A percentile compares a stretch with the other conserved stretches of the same genome.
Conservation (phyloP, 2,888 invertebrate species). For the Ormia ochracea region DNA sequence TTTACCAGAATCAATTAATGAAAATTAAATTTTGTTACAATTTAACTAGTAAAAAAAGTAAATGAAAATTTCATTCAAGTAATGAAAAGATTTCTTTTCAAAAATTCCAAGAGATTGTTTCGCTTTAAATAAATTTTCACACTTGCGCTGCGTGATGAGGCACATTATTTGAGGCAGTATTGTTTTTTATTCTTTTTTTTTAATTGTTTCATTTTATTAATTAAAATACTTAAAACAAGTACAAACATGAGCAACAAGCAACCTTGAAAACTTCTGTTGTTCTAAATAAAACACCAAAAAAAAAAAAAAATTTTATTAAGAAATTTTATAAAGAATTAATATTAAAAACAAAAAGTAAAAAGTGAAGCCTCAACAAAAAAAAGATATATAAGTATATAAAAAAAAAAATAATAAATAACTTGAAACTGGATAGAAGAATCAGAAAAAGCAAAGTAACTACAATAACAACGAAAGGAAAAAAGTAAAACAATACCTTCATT, state of each 20-base stretch:
- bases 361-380: conserved; percentile 40
- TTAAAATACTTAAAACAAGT: neutral
- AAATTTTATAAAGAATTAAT: conserved; percentile 20
- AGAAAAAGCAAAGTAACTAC: conserved; percentile 15
- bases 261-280: conserved; percentile 59
- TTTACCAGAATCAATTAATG: conserved; percentile 5
- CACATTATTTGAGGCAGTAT: no score
- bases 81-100: neutral
- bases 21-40: conserved; percentile 9
- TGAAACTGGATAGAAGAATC: conserved; percentile 32
- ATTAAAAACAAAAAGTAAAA: conserved; percentile 37
- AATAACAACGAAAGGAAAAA: conserved; percentile 39
- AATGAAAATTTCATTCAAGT: conserved; percentile 12
- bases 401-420: no score
- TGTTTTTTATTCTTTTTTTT: no score
- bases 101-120: no score
- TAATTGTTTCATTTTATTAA: neutral
- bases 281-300: conserved; percentile 5
- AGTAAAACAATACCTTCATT: conserved; percentile 62
- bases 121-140: no score
- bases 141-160: no score
- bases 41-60: conserved; percentile 6
- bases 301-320: no score
- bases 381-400: neutral
- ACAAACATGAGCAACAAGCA: conserved; percentile 39